Percentiles rank a stretch among this genome's conserved stretches.
Evolutionary conservation across 2,113 vertebrate species (phyloP).

Genomic region (Leucosticte australis): DNA sequence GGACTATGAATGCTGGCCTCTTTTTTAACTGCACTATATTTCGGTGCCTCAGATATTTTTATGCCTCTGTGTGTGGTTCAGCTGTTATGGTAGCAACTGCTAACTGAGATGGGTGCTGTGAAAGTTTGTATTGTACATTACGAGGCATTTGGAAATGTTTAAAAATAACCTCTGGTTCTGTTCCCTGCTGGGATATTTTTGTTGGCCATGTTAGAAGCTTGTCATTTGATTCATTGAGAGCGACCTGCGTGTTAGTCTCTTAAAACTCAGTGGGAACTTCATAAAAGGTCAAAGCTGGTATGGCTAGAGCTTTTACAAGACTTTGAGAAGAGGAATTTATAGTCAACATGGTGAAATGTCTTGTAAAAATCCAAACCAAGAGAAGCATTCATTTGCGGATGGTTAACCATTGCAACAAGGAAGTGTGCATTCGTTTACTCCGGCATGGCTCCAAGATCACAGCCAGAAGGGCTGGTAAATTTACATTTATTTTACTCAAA

Average conservation of each 20-base stretch:
- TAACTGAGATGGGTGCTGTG: constrained; percentile 10
- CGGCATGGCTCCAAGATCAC: constrained; percentile 83
- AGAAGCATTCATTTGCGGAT: constrained; percentile 87
- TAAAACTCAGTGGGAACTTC: constrained; percentile 55
- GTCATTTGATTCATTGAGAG: constrained; percentile 85
- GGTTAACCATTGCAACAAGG: constrained; percentile 89
- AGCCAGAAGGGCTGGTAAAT: constrained; percentile 78
- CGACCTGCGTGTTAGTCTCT: constrained; percentile 43
- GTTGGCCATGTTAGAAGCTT: constrained; percentile 76
- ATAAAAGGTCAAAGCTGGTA: constrained; percentile 65
- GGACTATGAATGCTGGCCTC: not conserved
- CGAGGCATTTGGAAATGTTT: constrained; percentile 72
- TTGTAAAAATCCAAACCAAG: constrained; percentile 92
- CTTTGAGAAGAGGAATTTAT: constrained; percentile 9
- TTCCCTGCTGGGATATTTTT: constrained; percentile 85
- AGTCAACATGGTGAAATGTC: constrained; percentile 84
- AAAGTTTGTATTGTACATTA: constrained; percentile 63
- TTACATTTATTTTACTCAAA: constrained; percentile 2
- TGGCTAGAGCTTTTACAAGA: constrained; percentile 19
- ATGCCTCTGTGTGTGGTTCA: constrained; percentile 24
- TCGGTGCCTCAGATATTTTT: constrained; percentile 28
- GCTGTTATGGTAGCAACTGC: constrained; percentile 65
- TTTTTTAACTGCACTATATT: not conserved
- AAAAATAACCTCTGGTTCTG: constrained; percentile 86
- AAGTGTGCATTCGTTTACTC: constrained; percentile 88